These are phyloP conservation scores for Ladona fulva DNA, from an alignment of 1,140 invertebrate species.

Conservation along the genomic window DNA sequence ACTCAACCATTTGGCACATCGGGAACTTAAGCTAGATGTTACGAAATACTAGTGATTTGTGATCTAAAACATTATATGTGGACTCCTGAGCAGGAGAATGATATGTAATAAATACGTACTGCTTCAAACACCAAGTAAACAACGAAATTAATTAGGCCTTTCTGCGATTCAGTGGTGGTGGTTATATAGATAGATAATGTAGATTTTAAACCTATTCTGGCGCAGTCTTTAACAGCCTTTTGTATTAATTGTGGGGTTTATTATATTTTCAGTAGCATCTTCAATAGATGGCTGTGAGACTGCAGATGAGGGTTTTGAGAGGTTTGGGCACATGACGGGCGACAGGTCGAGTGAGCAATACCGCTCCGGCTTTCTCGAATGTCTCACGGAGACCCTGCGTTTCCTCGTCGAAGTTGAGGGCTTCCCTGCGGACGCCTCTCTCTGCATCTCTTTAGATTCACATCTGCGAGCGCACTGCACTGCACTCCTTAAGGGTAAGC, in stretches of 20 bases:
- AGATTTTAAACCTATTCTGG: background rate
- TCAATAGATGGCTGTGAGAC: background rate
- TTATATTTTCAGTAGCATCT: no score
- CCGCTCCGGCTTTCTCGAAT: conserved; percentile 76
- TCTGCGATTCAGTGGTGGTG: no score
- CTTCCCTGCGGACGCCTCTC: conserved; percentile 61
- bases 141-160: no score
- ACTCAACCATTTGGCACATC: no score
- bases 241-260: no score
- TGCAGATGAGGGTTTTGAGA: conserved; percentile 39
- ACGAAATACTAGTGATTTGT: no score
- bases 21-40: no score
- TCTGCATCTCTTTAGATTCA: conserved; percentile 69
- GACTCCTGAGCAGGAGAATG: background rate
- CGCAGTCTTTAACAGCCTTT: no score
- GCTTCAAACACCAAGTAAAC: background rate
- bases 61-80: background rate
- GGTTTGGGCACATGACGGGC: conserved; percentile 33
- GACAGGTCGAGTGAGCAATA: conserved; percentile 47
- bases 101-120: background rate
- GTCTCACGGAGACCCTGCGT: conserved; percentile 76
- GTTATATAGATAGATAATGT: no score
- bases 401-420: conserved; percentile 82
- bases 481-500: conserved; percentile 47
- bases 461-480: conserved; percentile 81